phyloP scores from a whole-genome alignment of 1,140 invertebrate genomes.

The Zaprionus kolodkinae region DNA sequence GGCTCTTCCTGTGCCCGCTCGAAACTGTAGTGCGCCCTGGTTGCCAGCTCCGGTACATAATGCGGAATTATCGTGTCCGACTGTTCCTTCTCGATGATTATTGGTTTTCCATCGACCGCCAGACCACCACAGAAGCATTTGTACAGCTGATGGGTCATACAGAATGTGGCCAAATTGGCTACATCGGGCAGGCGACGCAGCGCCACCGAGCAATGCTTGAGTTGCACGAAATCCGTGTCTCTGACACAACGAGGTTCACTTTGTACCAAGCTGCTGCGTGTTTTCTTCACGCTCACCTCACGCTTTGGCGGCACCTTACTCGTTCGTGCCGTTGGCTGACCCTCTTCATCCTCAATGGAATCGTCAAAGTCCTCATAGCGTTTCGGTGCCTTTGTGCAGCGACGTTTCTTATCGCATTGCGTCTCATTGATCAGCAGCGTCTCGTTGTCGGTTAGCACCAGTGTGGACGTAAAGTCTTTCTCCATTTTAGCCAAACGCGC shows the following conservation, averaged over 20 bases:
- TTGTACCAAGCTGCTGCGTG: background rate
- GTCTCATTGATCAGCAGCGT: constrained; percentile 78
- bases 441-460: constrained; percentile 80
- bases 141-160: constrained; percentile 81
- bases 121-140: constrained; percentile 80
- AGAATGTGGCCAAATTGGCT: constrained; percentile 71
- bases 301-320: constrained; percentile 6
- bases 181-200: constrained; percentile 64
- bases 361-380: constrained; percentile 79
- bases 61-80: constrained; percentile 34
- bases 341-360: constrained; percentile 57
- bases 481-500: constrained; percentile 80
- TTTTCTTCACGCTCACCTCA: background rate
- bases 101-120: constrained; percentile 59
- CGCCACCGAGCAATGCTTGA: constrained; percentile 73
- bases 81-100: constrained; percentile 73
- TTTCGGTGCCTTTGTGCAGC: constrained; percentile 78
- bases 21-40: constrained; percentile 70
- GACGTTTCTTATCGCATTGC: constrained; percentile 77
- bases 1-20: constrained; percentile 58
- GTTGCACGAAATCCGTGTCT: constrained; percentile 58
- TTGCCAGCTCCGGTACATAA: constrained; percentile 59
- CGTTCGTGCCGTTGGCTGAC: background rate
- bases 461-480: constrained; percentile 80
- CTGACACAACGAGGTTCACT: constrained; percentile 47